Percentiles rank a stretch among this genome's conserved stretches.
Conservation (phyloP, 1,140 invertebrate genomes). For the Anthonomus grandis region DNA sequence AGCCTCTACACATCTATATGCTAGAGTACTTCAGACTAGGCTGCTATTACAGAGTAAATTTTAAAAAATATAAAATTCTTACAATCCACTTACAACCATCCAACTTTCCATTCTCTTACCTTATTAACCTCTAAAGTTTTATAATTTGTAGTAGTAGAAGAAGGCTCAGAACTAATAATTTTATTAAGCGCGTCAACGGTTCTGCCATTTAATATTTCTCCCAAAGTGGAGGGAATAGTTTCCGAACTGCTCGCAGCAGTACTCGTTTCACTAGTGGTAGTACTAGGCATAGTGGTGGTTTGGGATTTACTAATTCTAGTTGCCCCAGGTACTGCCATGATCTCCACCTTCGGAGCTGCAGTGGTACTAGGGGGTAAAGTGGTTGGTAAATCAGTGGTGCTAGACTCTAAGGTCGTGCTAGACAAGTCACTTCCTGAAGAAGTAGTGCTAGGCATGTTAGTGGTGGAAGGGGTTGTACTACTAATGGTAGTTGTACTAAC, state of each 20-base stretch:
- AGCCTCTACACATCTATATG: no score
- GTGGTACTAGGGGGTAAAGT: slow-evolving; percentile 25
- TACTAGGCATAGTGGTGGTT: slow-evolving; percentile 22
- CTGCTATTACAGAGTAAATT: no score
- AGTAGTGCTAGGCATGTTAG: slow-evolving; percentile 5
- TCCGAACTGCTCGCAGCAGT: slow-evolving; percentile 12
- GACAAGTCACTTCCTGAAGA: slow-evolving; percentile 13
- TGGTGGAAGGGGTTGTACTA: neutral
- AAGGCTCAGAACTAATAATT: slow-evolving; percentile 30
- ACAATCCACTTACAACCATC: no score
- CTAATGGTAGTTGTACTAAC: slow-evolving; percentile 13
- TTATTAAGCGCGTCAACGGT: slow-evolving; percentile 37
- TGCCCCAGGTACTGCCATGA: slow-evolving; percentile 18
- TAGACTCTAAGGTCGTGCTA: slow-evolving; percentile 24
- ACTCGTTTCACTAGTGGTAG: slow-evolving; percentile 21
- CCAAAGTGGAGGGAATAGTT: slow-evolving; percentile 30
- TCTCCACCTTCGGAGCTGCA: slow-evolving; percentile 2
- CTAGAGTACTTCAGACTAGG: no score
- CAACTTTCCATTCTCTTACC: slow-evolving; percentile 28
- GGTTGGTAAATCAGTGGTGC: slow-evolving; percentile 25
- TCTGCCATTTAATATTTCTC: slow-evolving; percentile 37
- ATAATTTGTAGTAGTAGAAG: slow-evolving; percentile 15
- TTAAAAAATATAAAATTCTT: no score
- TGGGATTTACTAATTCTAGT: slow-evolving; percentile 21
- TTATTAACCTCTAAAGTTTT: slow-evolving; percentile 25